A percentile compares a stretch with the other conserved stretches of the same genome.
Evolutionary conservation across 2,888 invertebrate genomes (phyloP).

Genomic region (Lasioglossum pauxillum): DNA sequence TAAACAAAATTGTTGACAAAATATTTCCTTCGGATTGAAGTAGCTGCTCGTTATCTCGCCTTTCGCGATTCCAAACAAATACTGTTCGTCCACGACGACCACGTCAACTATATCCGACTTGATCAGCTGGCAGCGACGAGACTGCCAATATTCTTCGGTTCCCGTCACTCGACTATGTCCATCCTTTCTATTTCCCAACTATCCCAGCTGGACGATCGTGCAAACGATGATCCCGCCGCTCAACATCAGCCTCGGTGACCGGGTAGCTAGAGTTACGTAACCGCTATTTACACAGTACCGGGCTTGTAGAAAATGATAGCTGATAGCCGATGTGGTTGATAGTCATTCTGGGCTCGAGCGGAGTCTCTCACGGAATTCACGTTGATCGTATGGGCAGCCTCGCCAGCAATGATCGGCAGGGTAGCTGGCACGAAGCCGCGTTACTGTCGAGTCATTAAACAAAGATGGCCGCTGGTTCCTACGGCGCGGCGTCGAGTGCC

Average conservation of each 20-base stretch:
- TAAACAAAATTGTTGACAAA: too few species aligned
- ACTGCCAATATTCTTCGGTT: conserved; percentile 3
- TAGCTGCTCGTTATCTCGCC: neutral
- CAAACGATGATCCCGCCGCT: neutral
- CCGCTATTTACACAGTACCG: neutral
- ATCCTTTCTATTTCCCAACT: neutral
- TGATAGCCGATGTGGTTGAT: conserved; percentile 37
- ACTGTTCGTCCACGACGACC: neutral
- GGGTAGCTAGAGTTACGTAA: conserved; percentile 19
- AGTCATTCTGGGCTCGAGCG: neutral
- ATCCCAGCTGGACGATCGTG: neutral
- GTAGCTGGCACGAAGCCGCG: conserved; percentile 47
- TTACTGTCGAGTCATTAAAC: conserved; percentile 75
- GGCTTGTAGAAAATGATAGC: conserved; percentile 23
- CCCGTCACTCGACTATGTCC: neutral
- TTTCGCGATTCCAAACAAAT: neutral
- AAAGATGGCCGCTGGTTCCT: conserved; percentile 71
- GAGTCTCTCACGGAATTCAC: conserved; percentile 61
- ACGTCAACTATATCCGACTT: neutral
- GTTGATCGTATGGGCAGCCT: conserved; percentile 72
- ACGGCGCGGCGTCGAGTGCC: conserved; percentile 55
- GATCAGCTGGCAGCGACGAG: neutral
- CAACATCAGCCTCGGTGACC: neutral
- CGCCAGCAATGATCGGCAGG: conserved; percentile 63
- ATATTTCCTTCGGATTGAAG: neutral